Evolutionary conservation across 2,797 vertebrate species (phyloP).

Genomic region (Mus spretus): DNA sequence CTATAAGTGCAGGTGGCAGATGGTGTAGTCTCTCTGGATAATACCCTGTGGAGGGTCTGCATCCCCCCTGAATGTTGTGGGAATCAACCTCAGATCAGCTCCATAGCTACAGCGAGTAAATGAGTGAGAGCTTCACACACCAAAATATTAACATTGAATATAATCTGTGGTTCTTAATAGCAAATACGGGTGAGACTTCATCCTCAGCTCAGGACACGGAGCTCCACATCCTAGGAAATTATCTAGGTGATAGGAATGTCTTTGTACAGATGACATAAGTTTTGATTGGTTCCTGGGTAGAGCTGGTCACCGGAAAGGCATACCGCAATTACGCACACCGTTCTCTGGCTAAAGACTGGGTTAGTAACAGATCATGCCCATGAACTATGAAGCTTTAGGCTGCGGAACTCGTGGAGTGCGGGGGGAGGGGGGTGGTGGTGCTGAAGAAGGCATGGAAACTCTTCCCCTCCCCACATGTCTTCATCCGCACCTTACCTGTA

Average conservation of each 20-base stretch:
- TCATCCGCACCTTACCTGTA: not conserved
- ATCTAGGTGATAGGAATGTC: not conserved
- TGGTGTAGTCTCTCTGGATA: not conserved
- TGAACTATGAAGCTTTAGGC: too few relatives aligned
- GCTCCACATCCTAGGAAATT: not conserved
- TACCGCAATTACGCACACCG: not conserved
- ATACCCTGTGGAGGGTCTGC: not conserved
- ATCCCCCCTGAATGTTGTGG: not conserved
- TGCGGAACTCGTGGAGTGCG: not conserved
- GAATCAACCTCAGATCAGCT: not conserved
- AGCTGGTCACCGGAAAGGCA: not conserved
- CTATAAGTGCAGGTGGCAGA: too few relatives aligned
- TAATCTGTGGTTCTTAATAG: not conserved
- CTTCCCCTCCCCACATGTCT: not conserved
- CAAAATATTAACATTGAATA: not conserved
- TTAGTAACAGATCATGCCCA: not conserved
- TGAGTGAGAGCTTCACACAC: not conserved
- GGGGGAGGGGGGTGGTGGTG: too few relatives aligned
- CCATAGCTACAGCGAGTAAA: not conserved
- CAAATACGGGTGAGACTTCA: not conserved
- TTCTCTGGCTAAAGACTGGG: not conserved
- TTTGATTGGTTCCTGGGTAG: not conserved
- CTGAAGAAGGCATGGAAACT: not conserved
- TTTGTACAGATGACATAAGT: not conserved
- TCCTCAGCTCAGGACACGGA: not conserved